A percentile compares a stretch with the other conserved stretches of the same genome.
These are phyloP conservation scores for Cephalopterus ornatus DNA, from an alignment of 2,113 vertebrate genomes.

Conservation along the genomic window DNA sequence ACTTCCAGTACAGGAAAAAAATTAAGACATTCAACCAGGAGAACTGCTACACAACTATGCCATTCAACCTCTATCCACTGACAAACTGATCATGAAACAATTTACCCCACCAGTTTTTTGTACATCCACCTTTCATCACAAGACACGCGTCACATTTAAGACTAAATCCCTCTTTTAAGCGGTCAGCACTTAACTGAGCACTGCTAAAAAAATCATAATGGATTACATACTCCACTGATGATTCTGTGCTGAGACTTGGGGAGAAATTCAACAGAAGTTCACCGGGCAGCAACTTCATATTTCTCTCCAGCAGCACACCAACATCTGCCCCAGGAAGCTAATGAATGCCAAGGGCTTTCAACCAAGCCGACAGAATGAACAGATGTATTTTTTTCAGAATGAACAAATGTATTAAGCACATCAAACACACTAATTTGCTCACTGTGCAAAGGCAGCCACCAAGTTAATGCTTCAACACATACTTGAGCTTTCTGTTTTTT, in stretches of 20 bases:
- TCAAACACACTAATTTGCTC: not conserved
- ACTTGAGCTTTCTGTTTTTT: conserved; percentile 79
- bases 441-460: not conserved
- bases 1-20: not conserved
- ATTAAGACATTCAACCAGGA: not conserved
- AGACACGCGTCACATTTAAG: not conserved
- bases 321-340: not conserved
- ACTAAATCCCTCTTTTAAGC: not conserved
- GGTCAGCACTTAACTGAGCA: not conserved
- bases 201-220: not conserved
- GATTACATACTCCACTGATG: not conserved
- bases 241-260: not conserved
- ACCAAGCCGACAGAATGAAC: not conserved
- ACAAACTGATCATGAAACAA: not conserved
- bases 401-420: not conserved
- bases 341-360: not conserved
- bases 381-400: not conserved
- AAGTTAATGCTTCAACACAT: not conserved
- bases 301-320: not conserved
- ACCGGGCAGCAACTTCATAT: not conserved
- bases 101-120: not conserved
- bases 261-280: not conserved
- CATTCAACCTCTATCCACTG: not conserved
- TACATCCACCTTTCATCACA: not conserved
- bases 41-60: not conserved